These are phyloP conservation scores for Heliconius aoede DNA, from an alignment of 2,888 invertebrate species.

Conservation along the genomic window DNA sequence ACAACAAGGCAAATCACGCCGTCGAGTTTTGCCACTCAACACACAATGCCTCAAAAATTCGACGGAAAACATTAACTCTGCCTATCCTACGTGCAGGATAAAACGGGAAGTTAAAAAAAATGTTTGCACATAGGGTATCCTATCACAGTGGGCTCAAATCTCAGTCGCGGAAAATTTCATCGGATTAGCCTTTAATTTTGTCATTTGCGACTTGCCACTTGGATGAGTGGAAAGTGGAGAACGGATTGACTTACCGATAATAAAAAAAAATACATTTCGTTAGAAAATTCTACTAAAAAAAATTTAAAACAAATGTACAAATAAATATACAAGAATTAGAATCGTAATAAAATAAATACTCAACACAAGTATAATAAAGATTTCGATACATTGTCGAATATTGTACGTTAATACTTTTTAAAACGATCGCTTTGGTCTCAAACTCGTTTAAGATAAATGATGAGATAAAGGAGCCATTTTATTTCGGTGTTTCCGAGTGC, in stretches of 20 bases:
- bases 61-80: too few relatives aligned
- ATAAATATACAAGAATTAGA: too few relatives aligned
- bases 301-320: too few relatives aligned
- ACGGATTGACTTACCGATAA: not conserved
- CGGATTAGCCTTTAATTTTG: too few relatives aligned
- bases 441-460: constrained; percentile 13
- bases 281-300: too few relatives aligned
- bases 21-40: too few relatives aligned
- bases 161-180: too few relatives aligned
- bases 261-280: not conserved
- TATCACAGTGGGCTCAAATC: too few relatives aligned
- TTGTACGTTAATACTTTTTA: constrained; percentile 1
- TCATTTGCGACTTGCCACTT: not conserved
- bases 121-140: too few relatives aligned
- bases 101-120: too few relatives aligned
- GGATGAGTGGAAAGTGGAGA: not conserved
- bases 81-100: too few relatives aligned
- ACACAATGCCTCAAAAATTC: too few relatives aligned
- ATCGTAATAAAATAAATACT: not conserved
- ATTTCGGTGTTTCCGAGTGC: constrained; percentile 5
- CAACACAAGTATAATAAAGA: not conserved
- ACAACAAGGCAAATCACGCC: not conserved
- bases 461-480: constrained; percentile 1
- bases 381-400: not conserved
- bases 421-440: constrained; percentile 7